These are phyloP conservation scores for Temnothorax curvispinosus DNA, from an alignment of 1,140 invertebrate species.

Conservation along the genomic window DNA sequence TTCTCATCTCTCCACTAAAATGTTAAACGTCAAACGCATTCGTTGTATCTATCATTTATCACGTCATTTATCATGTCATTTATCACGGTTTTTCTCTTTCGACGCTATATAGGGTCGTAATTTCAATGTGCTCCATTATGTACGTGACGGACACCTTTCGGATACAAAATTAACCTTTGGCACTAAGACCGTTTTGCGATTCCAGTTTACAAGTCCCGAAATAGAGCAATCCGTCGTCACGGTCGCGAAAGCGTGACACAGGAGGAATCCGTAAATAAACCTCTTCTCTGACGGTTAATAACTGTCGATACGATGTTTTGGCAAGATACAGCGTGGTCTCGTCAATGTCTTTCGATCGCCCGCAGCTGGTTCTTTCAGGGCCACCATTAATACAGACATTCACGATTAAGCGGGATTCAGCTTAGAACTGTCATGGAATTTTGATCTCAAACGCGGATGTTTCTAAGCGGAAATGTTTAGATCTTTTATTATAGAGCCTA, in stretches of 20 bases:
- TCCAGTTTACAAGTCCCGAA: conserved; percentile 66
- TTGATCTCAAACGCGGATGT: not conserved
- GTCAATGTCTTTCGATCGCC: not conserved
- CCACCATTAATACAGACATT: not conserved
- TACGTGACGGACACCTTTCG: not conserved
- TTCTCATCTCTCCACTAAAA: not conserved
- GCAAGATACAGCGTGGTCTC: not conserved
- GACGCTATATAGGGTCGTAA: not conserved
- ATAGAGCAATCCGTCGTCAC: conserved; percentile 59
- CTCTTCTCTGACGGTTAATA: conserved; percentile 21
- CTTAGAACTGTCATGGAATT: not conserved
- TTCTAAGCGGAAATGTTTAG: not conserved
- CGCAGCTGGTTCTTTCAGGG: conserved; percentile 1
- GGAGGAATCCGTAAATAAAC: conserved; percentile 49
- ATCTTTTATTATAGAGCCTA: not conserved
- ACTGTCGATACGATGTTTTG: conserved; percentile 50
- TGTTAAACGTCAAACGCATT: not conserved
- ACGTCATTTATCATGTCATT: not conserved
- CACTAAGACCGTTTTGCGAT: conserved; percentile 26
- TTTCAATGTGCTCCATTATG: not conserved
- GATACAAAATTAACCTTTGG: conserved; percentile 54
- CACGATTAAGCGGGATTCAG: not conserved
- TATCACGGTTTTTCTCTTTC: not conserved
- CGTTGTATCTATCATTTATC: not conserved
- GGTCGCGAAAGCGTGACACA: not conserved